Conservation (phyloP, 2,888 invertebrate genomes). For the Harpalus rubripes region DNA sequence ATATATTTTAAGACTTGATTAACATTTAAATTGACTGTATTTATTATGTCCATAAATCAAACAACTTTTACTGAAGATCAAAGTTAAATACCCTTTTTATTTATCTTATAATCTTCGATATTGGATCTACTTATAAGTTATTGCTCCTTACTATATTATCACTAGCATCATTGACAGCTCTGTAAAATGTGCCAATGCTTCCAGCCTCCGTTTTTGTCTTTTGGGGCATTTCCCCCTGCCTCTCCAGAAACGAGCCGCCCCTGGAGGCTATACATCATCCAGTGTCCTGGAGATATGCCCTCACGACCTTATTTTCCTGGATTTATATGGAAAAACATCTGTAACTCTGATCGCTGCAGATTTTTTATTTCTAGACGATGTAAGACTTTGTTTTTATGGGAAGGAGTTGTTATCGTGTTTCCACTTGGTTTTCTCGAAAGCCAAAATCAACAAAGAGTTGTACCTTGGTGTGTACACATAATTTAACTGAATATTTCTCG, state of each 20-base stretch:
- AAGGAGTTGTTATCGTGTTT: slow-evolving; percentile 10
- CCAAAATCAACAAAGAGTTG: background rate
- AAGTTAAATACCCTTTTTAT: no score
- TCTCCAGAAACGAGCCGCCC: slow-evolving; percentile 12
- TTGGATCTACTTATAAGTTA: background rate
- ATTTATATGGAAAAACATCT: slow-evolving; percentile 66
- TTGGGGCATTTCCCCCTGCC: background rate
- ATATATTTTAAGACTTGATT: no score
- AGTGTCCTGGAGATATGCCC: slow-evolving; percentile 52
- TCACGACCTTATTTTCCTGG: slow-evolving; percentile 62
- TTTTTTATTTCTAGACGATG: slow-evolving; percentile 61
- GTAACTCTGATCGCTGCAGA: slow-evolving; percentile 64
- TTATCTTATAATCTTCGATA: no score
- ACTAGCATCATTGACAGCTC: slow-evolving; percentile 21
- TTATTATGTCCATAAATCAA: no score
- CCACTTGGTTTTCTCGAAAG: background rate
- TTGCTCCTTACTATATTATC: background rate
- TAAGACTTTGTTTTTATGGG: slow-evolving; percentile 40
- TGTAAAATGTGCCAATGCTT: slow-evolving; percentile 31
- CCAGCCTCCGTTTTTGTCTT: slow-evolving; percentile 13
- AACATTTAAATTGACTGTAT: no score
- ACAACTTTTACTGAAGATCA: no score
- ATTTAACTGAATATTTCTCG: background rate
- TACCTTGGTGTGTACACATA: background rate
- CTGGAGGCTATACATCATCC: slow-evolving; percentile 58